Conservation (phyloP, 2,113 vertebrate genomes). For the Nannospalax galili region DNA sequence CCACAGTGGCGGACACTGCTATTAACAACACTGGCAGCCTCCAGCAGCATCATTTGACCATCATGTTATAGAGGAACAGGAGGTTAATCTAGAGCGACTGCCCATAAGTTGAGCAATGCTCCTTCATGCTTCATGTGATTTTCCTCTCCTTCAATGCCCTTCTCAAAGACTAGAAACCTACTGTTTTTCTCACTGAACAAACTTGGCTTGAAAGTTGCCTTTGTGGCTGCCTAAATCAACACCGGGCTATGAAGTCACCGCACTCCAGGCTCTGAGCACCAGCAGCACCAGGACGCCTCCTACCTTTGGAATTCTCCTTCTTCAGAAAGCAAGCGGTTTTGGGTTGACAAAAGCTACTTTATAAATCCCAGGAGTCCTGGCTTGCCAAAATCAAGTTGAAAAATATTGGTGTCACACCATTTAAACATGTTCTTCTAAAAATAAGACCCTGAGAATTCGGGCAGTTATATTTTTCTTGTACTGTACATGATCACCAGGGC, state of each 20-base stretch:
- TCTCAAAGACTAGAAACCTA: slow-evolving; percentile 38
- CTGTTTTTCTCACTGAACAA: slow-evolving; percentile 44
- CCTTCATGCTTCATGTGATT: background rate
- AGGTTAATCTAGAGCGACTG: background rate
- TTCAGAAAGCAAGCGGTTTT: slow-evolving; percentile 51
- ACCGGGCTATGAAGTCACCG: background rate
- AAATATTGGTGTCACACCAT: slow-evolving; percentile 38
- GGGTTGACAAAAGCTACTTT: slow-evolving; percentile 68
- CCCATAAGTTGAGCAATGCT: background rate
- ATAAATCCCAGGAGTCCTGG: slow-evolving; percentile 1
- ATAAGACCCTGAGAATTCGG: slow-evolving; percentile 48
- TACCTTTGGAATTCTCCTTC: slow-evolving; percentile 41
- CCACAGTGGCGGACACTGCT: background rate
- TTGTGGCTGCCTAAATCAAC: slow-evolving; percentile 43
- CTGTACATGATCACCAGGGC: background rate
- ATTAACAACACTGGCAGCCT: background rate
- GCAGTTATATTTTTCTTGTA: background rate
- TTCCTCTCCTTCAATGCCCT: slow-evolving; percentile 21
- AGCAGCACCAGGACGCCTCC: background rate
- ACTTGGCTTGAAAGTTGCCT: background rate
- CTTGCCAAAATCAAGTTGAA: slow-evolving; percentile 66
- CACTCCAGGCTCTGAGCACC: background rate
- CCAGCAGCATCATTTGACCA: background rate
- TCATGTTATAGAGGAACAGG: background rate
- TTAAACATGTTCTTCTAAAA: slow-evolving; percentile 54